Percentiles rank a stretch among this genome's conserved stretches.
Conservation (phyloP, 2,888 invertebrate species). For the Pollenia labialis region DNA sequence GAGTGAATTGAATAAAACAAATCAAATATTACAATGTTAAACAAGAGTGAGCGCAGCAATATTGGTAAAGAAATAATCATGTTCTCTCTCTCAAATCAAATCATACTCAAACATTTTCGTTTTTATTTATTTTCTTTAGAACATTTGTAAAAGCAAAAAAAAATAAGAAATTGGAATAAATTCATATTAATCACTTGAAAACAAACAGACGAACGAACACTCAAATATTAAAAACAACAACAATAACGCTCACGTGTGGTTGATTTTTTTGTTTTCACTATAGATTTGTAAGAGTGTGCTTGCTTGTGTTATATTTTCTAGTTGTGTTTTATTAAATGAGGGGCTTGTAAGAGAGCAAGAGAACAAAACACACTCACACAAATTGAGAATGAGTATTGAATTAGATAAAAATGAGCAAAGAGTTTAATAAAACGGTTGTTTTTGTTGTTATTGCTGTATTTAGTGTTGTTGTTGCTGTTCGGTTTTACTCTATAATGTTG, state of each 20-base stretch:
- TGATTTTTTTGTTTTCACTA: slow-evolving; percentile 31
- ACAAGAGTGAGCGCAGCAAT: slow-evolving; percentile 69
- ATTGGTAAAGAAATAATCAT: not conserved
- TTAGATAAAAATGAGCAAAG: slow-evolving; percentile 61
- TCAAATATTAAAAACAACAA: slow-evolving; percentile 49
- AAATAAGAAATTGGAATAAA: not conserved
- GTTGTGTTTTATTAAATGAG: slow-evolving; percentile 53
- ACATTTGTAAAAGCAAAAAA: no score
- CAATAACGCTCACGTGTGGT: slow-evolving; percentile 69
- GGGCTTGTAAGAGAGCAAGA: slow-evolving; percentile 55
- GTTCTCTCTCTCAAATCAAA: slow-evolving; percentile 53
- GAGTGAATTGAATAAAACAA: slow-evolving; percentile 69
- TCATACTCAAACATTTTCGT: slow-evolving; percentile 48
- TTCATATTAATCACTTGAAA: slow-evolving; percentile 62
- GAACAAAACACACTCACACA: slow-evolving; percentile 36
- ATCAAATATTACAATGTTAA: slow-evolving; percentile 69
- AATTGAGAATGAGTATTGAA: slow-evolving; percentile 66
- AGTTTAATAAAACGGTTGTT: slow-evolving; percentile 59
- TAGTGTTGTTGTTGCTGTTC: slow-evolving; percentile 58
- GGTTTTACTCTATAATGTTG: slow-evolving; percentile 70
- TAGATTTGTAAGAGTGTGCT: not conserved
- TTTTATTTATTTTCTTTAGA: no score
- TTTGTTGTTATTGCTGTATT: slow-evolving; percentile 19
- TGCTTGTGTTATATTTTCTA: not conserved
- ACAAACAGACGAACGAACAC: slow-evolving; percentile 43